phyloP scores from a whole-genome alignment of 2,113 vertebrate genomes.

The Gymnocephalus cernua region DNA sequence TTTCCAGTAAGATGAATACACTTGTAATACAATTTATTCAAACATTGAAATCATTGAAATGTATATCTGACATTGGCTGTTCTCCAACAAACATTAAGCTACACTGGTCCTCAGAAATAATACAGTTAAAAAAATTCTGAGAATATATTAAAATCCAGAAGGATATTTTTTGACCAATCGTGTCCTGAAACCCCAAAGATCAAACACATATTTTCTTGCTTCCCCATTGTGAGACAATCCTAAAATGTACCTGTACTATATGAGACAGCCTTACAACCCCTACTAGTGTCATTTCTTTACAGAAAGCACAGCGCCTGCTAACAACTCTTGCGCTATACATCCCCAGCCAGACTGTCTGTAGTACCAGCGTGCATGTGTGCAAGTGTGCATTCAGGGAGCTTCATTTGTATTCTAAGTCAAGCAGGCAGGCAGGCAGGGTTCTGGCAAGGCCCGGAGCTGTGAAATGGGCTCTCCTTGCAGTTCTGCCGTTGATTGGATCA shows the following conservation, averaged over 20 bases:
- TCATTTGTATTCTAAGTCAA: slow-evolving; percentile 84
- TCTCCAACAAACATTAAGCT: not conserved
- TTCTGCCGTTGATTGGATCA: slow-evolving; percentile 82
- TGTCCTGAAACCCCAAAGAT: not conserved
- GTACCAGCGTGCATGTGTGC: slow-evolving; percentile 57
- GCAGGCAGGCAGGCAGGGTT: slow-evolving; percentile 78
- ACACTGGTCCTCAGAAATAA: not conserved
- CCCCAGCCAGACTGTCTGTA: slow-evolving; percentile 59
- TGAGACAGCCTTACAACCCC: not conserved
- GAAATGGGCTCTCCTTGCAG: slow-evolving; percentile 82
- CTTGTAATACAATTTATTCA: not conserved
- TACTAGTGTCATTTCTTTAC: slow-evolving; percentile 30
- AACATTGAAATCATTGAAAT: not conserved
- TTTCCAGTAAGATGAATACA: not conserved
- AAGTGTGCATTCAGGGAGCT: slow-evolving; percentile 76
- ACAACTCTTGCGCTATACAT: slow-evolving; percentile 49
- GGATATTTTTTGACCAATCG: not conserved
- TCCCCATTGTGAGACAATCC: not conserved
- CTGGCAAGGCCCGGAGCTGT: slow-evolving; percentile 78
- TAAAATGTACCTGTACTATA: not conserved
- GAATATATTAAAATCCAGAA: not conserved
- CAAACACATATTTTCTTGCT: not conserved
- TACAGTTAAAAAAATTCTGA: not conserved
- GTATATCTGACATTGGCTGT: not conserved
- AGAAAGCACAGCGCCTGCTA: slow-evolving; percentile 37